Evolutionary conservation across 2,113 vertebrate genomes (phyloP).

Genomic region (Chitala chitala): DNA sequence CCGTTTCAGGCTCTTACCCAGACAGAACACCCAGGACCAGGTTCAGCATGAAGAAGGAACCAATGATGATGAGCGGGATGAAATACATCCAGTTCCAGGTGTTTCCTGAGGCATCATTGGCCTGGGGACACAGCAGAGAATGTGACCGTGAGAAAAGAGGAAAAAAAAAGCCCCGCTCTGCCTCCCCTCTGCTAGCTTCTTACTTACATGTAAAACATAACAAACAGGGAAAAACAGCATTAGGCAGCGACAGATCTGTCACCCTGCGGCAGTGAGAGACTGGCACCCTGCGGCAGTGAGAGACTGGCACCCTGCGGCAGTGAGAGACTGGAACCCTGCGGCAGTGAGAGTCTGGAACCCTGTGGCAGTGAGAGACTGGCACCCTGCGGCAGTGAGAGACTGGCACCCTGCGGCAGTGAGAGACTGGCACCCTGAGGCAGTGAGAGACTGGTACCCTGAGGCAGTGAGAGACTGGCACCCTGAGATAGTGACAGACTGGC

Average conservation of each 20-base stretch:
- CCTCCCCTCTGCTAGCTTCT: no score
- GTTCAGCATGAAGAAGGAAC: constrained; percentile 96
- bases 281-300: not conserved
- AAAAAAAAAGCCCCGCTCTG: not conserved
- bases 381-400: not conserved
- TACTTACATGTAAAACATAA: not conserved
- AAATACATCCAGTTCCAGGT: constrained; percentile 96
- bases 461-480: not conserved
- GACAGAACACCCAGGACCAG: constrained; percentile 88
- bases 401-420: not conserved
- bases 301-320: not conserved
- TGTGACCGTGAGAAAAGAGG: not conserved
- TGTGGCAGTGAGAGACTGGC: not conserved
- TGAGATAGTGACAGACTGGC: no score
- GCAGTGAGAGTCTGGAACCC: no score
- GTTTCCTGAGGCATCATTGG: constrained; percentile 81
- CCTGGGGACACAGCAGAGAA: constrained; percentile 56
- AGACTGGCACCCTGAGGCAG: not conserved
- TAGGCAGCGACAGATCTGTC: not conserved
- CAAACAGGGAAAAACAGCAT: not conserved
- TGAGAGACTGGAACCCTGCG: not conserved
- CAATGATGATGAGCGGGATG: constrained; percentile 93
- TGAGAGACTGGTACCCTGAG: no score
- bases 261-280: not conserved
- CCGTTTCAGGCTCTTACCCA: constrained; percentile 66